A percentile compares a stretch with the other conserved stretches of the same genome.
Conservation (phyloP, 2,113 vertebrate genomes). For the Lasiurus cinereus region DNA sequence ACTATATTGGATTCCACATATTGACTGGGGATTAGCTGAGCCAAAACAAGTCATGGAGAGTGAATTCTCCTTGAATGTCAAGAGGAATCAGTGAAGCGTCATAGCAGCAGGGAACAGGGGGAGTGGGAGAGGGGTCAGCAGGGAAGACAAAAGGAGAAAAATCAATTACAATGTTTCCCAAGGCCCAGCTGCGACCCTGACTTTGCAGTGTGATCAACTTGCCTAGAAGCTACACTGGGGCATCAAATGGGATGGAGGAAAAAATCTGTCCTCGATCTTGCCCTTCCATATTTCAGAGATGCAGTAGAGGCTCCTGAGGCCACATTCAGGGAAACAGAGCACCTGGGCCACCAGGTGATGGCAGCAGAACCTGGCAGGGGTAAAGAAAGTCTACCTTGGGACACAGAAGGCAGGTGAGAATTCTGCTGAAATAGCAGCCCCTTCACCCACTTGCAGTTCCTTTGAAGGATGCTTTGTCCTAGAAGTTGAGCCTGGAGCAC, state of each 20-base stretch:
- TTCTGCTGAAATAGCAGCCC: background rate
- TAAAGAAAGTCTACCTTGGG: background rate
- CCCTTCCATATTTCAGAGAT: background rate
- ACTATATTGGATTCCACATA: constrained; percentile 66
- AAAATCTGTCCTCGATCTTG: background rate
- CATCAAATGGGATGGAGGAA: background rate
- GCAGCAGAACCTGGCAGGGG: background rate
- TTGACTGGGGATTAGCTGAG: constrained; percentile 73
- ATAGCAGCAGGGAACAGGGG: background rate
- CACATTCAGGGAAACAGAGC: background rate
- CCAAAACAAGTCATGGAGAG: constrained; percentile 54
- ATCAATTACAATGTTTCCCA: constrained; percentile 44
- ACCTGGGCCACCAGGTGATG: background rate
- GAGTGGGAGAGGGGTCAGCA: background rate
- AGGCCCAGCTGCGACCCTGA: constrained; percentile 1
- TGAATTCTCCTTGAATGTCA: constrained; percentile 43
- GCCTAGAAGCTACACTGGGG: background rate
- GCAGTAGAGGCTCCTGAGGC: rapidly evolving
- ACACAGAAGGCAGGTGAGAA: background rate
- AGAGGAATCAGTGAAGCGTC: constrained; percentile 45
- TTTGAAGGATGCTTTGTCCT: background rate
- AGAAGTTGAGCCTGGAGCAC: background rate
- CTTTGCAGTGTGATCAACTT: background rate
- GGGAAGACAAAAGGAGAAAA: constrained; percentile 55
- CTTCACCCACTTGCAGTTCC: background rate